phyloP scores from a whole-genome alignment of 2,888 invertebrate species.

The Amblyjoppa proteus region DNA sequence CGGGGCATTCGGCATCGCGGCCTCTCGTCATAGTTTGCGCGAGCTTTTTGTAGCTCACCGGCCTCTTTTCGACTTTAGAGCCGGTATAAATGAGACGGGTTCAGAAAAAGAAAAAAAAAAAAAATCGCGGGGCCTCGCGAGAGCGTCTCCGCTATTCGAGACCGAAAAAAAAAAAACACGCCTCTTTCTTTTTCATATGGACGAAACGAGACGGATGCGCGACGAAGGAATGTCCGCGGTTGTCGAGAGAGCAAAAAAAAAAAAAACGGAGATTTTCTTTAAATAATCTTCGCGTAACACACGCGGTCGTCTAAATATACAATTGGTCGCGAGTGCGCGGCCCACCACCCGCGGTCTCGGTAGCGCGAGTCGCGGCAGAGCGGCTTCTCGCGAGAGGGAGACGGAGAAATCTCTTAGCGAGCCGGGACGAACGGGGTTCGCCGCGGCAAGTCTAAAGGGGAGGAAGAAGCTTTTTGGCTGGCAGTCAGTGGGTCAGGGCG shows the following conservation, averaged over 20 bases:
- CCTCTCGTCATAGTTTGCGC: constrained; percentile 54
- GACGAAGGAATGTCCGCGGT: constrained; percentile 54
- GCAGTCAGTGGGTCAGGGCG: constrained; percentile 85
- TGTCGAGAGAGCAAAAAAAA: constrained; percentile 52
- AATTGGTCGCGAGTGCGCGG: constrained; percentile 75
- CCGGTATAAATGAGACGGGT: background rate
- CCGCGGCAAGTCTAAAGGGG: constrained; percentile 59
- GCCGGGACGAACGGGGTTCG: constrained; percentile 34
- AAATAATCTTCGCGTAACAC: constrained; percentile 83
- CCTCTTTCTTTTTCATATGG: background rate
- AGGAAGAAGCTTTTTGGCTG: constrained; percentile 80
- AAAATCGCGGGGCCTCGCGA: constrained; percentile 22
- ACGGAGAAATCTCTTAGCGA: constrained; percentile 21
- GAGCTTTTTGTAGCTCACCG: constrained; percentile 64
- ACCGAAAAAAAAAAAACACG: constrained; percentile 36
- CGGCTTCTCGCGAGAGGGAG: constrained; percentile 1
- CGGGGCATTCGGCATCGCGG: constrained; percentile 55
- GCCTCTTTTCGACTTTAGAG: constrained; percentile 53
- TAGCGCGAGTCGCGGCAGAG: constrained; percentile 4
- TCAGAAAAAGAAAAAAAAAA: constrained; percentile 8
- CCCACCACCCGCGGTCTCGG: constrained; percentile 22
- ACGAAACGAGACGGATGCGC: constrained; percentile 42
- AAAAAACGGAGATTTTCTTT: constrained; percentile 76
- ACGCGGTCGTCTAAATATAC: constrained; percentile 80
- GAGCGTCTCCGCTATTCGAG: constrained; percentile 1